phyloP scores from a whole-genome alignment of 1,140 invertebrate species.

The Melanaphis sacchari region DNA sequence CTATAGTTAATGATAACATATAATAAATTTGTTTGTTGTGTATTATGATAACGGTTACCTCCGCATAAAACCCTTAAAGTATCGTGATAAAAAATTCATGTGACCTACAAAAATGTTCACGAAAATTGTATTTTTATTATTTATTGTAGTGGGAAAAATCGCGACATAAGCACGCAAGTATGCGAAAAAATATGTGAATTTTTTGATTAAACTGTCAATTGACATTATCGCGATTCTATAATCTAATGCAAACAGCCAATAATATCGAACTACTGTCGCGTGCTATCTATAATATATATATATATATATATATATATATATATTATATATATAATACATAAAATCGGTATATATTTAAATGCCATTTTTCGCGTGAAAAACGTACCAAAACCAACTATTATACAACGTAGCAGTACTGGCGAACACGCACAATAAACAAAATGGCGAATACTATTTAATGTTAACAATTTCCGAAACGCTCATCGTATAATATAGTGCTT shows the following conservation, averaged over 20 bases:
- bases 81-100: constrained; percentile 13
- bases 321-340: too few relatives aligned
- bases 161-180: not conserved
- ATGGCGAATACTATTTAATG: not conserved
- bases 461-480: constrained; percentile 7
- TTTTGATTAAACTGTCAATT: constrained; percentile 5
- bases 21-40: not conserved
- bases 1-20: not conserved
- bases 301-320: not conserved
- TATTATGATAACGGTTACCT: not conserved
- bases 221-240: not conserved
- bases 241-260: not conserved
- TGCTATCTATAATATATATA: not conserved
- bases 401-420: not conserved
- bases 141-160: not conserved
- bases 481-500: not conserved
- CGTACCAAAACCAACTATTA: not conserved
- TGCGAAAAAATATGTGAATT: not conserved
- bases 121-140: constrained; percentile 13
- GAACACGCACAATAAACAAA: not conserved
- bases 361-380: not conserved
- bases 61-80: not conserved
- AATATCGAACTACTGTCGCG: not conserved
- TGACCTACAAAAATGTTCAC: not conserved
- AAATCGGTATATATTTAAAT: not conserved